Evolutionary conservation across 2,797 vertebrate species (phyloP).

Genomic region (Peromyscus nudipes): DNA sequence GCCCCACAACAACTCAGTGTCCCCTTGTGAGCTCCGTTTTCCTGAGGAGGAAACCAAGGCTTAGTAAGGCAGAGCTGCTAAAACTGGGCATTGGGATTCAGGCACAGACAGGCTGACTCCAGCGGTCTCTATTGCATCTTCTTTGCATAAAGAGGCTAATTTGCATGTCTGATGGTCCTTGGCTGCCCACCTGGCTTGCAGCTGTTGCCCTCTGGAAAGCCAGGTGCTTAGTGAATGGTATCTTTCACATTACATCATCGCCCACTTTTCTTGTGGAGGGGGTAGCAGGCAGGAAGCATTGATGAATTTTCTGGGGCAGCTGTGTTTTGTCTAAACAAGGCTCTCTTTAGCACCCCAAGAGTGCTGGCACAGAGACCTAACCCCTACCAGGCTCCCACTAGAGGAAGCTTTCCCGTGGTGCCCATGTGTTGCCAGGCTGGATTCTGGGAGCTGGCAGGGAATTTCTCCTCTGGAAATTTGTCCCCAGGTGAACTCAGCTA

Average conservation of each 20-base stretch:
- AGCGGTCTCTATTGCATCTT: not conserved
- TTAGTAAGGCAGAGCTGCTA: not conserved
- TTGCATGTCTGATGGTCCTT: not conserved
- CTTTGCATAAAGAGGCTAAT: slow-evolving; percentile 36
- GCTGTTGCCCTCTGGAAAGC: not conserved
- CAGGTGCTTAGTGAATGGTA: slow-evolving; percentile 59
- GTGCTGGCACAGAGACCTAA: slow-evolving; percentile 1
- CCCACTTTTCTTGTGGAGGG: not conserved
- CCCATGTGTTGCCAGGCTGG: not conserved
- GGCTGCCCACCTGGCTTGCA: not conserved
- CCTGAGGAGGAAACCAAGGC: slow-evolving; percentile 19
- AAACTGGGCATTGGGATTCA: too few relatives aligned
- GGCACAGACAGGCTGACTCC: not conserved
- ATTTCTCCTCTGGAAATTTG: slow-evolving; percentile 60
- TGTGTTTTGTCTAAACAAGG: slow-evolving; percentile 66
- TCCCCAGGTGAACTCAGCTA: slow-evolving; percentile 67
- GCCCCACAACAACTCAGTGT: not conserved
- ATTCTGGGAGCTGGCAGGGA: slow-evolving; percentile 59
- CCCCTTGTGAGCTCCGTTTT: not conserved
- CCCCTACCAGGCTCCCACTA: not conserved
- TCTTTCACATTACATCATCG: slow-evolving; percentile 54
- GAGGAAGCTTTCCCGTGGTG: not conserved
- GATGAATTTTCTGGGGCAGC: slow-evolving; percentile 56
- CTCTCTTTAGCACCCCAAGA: slow-evolving; percentile 31
- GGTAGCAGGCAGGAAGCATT: not conserved